Evolutionary conservation across 2,113 vertebrate genomes (phyloP).

Genomic region (Ranitomeya imitator): DNA sequence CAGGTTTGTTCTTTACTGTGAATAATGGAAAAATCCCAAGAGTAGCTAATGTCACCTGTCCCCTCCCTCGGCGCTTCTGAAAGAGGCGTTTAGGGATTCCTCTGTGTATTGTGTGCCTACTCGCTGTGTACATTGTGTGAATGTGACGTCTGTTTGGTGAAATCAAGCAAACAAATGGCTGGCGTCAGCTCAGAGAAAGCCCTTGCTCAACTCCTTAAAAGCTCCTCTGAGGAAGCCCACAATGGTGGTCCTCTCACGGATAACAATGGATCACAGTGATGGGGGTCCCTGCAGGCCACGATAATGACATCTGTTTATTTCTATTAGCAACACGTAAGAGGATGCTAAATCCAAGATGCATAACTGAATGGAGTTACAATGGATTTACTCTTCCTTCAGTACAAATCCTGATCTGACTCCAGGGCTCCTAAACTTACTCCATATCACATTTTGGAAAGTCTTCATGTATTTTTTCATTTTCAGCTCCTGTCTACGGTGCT

Average conservation of each 20-base stretch:
- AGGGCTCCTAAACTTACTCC: neutral
- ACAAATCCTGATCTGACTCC: neutral
- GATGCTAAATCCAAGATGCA: neutral
- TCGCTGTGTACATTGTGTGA: slow-evolving; percentile 31
- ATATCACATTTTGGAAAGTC: too few species aligned
- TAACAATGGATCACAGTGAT: neutral
- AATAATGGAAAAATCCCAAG: slow-evolving; percentile 24
- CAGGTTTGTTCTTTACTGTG: neutral
- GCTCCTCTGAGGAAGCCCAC: neutral
- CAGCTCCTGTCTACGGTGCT: too few species aligned
- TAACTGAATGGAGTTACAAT: neutral
- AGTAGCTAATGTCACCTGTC: neutral
- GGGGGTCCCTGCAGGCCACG: neutral
- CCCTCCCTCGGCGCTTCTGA: neutral
- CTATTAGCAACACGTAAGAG: neutral
- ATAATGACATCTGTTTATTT: neutral
- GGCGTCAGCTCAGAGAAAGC: slow-evolving; percentile 19
- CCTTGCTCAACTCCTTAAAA: slow-evolving; percentile 1
- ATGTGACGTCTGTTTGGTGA: slow-evolving; percentile 49
- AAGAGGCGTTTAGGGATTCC: slow-evolving; percentile 26
- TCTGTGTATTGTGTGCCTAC: slow-evolving; percentile 35
- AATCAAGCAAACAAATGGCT: slow-evolving; percentile 40
- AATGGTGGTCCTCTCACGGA: neutral
- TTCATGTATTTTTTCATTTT: too few species aligned
- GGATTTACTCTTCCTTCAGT: neutral